Conservation (phyloP, 1,140 invertebrate genomes). For the Ectropis grisescens region DNA sequence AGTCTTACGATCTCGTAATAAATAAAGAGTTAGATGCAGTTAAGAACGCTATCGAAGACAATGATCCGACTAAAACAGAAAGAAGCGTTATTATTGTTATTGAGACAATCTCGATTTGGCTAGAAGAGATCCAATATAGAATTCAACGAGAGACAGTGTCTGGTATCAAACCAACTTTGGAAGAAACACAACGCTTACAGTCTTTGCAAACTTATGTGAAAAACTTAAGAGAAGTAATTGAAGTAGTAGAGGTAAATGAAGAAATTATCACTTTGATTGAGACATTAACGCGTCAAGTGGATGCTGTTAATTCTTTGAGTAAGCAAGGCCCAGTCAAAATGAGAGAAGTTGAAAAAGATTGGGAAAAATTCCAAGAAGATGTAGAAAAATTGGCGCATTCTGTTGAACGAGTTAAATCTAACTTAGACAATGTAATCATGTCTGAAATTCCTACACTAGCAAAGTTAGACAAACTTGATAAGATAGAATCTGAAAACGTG, state of each 20-base stretch:
- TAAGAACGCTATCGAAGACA: slow-evolving; percentile 73
- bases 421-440: slow-evolving; percentile 72
- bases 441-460: slow-evolving; percentile 72
- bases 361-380: slow-evolving; percentile 78
- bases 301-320: slow-evolving; percentile 73
- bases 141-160: slow-evolving; percentile 70
- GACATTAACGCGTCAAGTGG: slow-evolving; percentile 53
- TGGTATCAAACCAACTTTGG: slow-evolving; percentile 17
- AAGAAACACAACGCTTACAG: slow-evolving; percentile 39
- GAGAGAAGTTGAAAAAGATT: slow-evolving; percentile 74
- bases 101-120: slow-evolving; percentile 83
- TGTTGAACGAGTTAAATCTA: slow-evolving; percentile 68
- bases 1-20: slow-evolving; percentile 56
- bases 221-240: slow-evolving; percentile 45
- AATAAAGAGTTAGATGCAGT: slow-evolving; percentile 74
- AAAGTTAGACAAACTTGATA: slow-evolving; percentile 77
- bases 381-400: slow-evolving; percentile 68
- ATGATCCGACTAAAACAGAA: slow-evolving; percentile 75
- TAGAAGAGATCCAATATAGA: slow-evolving; percentile 86
- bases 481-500: slow-evolving; percentile 73
- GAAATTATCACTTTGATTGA: slow-evolving; percentile 58
- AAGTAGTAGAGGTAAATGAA: slow-evolving; percentile 51
- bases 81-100: slow-evolving; percentile 80
- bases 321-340: slow-evolving; percentile 73
- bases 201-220: slow-evolving; percentile 39